phyloP scores from a whole-genome alignment of 2,888 invertebrate genomes.

The Zygogramma bicolorata region DNA sequence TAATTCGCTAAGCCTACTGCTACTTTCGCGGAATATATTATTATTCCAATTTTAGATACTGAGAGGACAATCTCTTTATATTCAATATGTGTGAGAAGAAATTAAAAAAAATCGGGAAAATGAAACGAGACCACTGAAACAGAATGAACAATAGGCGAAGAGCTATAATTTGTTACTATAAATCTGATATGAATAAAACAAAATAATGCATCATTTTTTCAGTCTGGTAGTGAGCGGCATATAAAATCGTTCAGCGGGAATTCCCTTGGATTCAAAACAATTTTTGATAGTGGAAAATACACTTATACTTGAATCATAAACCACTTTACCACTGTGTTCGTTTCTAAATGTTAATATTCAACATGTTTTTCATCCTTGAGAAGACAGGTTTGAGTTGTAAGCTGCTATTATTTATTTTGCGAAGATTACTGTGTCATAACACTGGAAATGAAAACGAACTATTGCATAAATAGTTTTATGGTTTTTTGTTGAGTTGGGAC shows the following conservation, averaged over 20 bases:
- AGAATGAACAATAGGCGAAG: too few relatives aligned
- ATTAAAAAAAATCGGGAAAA: too few relatives aligned
- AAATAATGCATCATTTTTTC: too few relatives aligned
- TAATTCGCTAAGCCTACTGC: too few relatives aligned
- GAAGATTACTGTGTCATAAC: background rate
- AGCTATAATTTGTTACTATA: too few relatives aligned
- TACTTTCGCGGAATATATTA: too few relatives aligned
- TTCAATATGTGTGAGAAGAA: too few relatives aligned
- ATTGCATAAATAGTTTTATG: background rate
- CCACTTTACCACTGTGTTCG: background rate
- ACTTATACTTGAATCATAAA: background rate
- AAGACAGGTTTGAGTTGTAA: background rate
- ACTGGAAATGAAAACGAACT: background rate
- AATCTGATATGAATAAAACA: too few relatives aligned
- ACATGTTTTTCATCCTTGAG: slow-evolving; percentile 12
- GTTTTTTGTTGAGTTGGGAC: background rate
- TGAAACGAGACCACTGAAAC: too few relatives aligned
- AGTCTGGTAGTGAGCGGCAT: too few relatives aligned
- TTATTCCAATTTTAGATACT: too few relatives aligned
- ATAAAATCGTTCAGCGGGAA: background rate
- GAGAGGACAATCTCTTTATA: too few relatives aligned
- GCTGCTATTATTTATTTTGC: background rate
- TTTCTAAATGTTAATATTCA: background rate
- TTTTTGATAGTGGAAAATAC: background rate
- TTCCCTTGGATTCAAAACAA: background rate